Evolutionary conservation across 1,140 invertebrate species (phyloP).

Genomic region (Hermetia illucens): DNA sequence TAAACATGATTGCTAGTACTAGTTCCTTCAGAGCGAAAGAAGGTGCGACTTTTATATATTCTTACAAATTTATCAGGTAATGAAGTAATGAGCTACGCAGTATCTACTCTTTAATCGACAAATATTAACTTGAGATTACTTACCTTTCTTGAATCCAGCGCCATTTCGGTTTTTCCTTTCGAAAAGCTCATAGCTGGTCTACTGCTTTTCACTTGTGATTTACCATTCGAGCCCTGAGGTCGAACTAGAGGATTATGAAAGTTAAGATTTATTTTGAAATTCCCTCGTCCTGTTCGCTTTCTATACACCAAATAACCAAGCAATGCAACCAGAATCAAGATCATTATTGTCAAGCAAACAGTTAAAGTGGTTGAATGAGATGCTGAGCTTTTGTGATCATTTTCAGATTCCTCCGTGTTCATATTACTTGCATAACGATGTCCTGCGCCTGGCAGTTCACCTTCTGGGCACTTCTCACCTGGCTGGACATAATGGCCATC

Average conservation of each 20-base stretch:
- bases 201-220: too few relatives aligned
- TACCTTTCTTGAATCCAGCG: too few relatives aligned
- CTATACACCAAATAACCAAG: conserved; percentile 20
- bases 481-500: conserved; percentile 28
- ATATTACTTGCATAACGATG: background rate
- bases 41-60: too few relatives aligned
- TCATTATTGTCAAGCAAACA: conserved; percentile 5
- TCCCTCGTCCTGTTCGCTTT: conserved; percentile 17
- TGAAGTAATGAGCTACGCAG: too few relatives aligned
- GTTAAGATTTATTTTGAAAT: conserved; percentile 29
- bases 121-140: too few relatives aligned
- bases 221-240: too few relatives aligned
- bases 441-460: background rate
- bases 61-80: too few relatives aligned
- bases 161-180: too few relatives aligned
- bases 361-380: conserved; percentile 2
- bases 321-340: conserved; percentile 6
- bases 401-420: background rate
- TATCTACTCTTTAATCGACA: too few relatives aligned
- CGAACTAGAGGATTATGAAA: conserved; percentile 31
- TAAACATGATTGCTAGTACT: too few relatives aligned
- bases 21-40: too few relatives aligned
- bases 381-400: background rate
- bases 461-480: conserved; percentile 17
- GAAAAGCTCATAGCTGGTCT: too few relatives aligned